These are phyloP conservation scores for Thera obeliscata DNA, from an alignment of 2,888 invertebrate species.

Conservation along the genomic window DNA sequence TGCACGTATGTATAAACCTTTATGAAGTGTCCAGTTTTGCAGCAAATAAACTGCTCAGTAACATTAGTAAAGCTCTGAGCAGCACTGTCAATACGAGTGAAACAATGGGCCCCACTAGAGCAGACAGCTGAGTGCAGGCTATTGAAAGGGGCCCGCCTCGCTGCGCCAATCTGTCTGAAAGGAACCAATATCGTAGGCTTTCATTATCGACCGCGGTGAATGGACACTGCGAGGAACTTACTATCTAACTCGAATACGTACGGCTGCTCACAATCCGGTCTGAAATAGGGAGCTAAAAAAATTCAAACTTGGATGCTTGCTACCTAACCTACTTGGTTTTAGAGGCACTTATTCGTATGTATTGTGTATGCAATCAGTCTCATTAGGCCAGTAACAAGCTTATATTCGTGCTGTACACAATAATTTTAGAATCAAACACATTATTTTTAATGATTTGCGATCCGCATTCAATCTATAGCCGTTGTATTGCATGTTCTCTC, in stretches of 20 bases:
- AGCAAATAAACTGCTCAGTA: neutral
- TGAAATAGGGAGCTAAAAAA: no score
- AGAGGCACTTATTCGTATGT: no score
- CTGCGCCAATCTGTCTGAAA: slow-evolving; percentile 25
- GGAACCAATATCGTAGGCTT: slow-evolving; percentile 29
- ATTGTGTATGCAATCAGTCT: no score
- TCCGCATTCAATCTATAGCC: neutral
- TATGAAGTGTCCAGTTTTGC: neutral
- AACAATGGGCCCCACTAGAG: slow-evolving; percentile 16
- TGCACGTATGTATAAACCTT: no score
- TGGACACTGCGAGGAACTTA: neutral
- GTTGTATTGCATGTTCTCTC: neutral
- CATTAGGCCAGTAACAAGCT: no score
- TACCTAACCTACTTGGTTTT: no score
- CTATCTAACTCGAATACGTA: neutral
- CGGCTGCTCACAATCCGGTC: no score
- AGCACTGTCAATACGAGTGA: slow-evolving; percentile 2
- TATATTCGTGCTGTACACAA: no score
- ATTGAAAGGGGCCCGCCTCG: slow-evolving; percentile 3
- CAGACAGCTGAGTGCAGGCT: neutral
- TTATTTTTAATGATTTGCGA: neutral
- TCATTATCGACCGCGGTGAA: slow-evolving; percentile 12
- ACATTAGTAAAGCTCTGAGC: slow-evolving; percentile 1
- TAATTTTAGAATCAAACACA: neutral
- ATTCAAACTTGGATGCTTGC: no score